Evolutionary conservation across 2,888 invertebrate species (phyloP), one percentile per base, ranked within the genome.

Genomic region (Chymomyza procnemis): DNA sequence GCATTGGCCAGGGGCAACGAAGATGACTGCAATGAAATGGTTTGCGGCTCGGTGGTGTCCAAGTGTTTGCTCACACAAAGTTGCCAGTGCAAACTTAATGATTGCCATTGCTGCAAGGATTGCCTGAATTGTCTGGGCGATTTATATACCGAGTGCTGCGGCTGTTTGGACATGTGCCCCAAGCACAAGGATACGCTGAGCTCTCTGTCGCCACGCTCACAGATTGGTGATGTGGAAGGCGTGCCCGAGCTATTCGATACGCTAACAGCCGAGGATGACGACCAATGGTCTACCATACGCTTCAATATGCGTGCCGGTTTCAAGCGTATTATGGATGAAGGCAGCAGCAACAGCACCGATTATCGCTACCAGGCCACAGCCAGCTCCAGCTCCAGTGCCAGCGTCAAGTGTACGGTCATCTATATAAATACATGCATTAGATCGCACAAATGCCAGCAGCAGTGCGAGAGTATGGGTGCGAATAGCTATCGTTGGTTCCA

Each of bases 61-160:
- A 98, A 98, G 92, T 99, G 98, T 90, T 95, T 98, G 93, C 92
- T 98, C 71, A 97, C 97, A 4, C 96, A 97, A 90, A 96, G 97
- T 56, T 99, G 98, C 91, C 97, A 97, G 90, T 98, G 98, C 91
- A 97, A 97, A 89, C 92, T 97, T 83, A 94, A 94, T 84, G 96
- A 96, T 88, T 97, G 97, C 88, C 95, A 95, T 4, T 98, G 98
- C 89, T 98, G 97, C 92, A 95, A 95, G 88, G 97, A 97, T 88
- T 99, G 98, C 88, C 95, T 95, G 86, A 95, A 94, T 85, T 99
- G 98, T 89, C 93, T 99, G 71, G 95, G 95, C 74, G 94, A 95
- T 82, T 92, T 97, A 47, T 98, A 96, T 90, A 94, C 94, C 64
- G 97, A 98, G 90, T 99, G 99, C 57, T 90, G 90, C 34, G 84